Conservation (phyloP, 1,140 invertebrate genomes). For the Panonychus citri region DNA sequence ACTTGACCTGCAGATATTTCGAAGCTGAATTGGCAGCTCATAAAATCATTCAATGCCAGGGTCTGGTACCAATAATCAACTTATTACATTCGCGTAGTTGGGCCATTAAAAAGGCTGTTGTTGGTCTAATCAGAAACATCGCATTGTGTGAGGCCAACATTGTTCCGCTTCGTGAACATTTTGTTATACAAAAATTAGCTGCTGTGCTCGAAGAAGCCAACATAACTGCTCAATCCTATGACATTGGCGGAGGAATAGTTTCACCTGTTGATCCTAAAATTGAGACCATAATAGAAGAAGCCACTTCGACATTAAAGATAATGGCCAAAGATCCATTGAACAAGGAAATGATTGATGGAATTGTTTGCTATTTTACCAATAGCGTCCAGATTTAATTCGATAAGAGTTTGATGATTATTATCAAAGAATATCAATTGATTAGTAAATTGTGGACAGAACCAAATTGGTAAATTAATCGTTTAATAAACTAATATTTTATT, state of each 20-base stretch:
- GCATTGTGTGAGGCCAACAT: conserved; percentile 87
- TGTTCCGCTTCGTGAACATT: conserved; percentile 71
- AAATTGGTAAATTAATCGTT: too few species aligned
- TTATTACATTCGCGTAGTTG: conserved; percentile 78
- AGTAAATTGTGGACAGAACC: too few species aligned
- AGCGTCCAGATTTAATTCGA: too few species aligned
- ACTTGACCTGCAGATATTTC: conserved; percentile 79
- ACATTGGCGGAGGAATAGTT: not conserved
- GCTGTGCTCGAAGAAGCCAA: conserved; percentile 78
- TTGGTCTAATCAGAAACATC: conserved; percentile 85
- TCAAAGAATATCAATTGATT: too few species aligned
- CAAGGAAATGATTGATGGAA: conserved; percentile 46
- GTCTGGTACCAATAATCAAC: conserved; percentile 77
- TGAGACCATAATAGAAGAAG: conserved; percentile 90
- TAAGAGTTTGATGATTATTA: too few species aligned
- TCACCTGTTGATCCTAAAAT: conserved; percentile 52
- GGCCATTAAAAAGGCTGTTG: conserved; percentile 75
- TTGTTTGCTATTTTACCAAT: too few species aligned
- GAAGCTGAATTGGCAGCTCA: conserved; percentile 93
- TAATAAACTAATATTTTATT: too few species aligned
- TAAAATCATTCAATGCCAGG: conserved; percentile 74
- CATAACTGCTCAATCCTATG: conserved; percentile 32
- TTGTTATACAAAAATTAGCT: conserved; percentile 76
- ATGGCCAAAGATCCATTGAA: conserved; percentile 83
- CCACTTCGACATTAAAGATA: conserved; percentile 87